A percentile compares a stretch with the other conserved stretches of the same genome.
Evolutionary conservation across 1,140 invertebrate species (phyloP).

Genomic region (Brachionus manjavacas): DNA sequence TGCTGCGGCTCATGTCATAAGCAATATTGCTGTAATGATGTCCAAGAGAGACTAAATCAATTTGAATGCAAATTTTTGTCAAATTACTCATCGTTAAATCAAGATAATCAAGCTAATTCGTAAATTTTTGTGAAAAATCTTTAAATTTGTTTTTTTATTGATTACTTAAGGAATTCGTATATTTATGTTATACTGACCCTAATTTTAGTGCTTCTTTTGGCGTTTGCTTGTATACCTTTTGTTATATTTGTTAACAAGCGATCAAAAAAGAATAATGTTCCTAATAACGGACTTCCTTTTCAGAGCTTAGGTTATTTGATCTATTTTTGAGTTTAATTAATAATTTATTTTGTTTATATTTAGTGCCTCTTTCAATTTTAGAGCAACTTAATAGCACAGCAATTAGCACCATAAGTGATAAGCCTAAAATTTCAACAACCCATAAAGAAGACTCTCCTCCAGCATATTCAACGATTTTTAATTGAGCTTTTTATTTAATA

Average conservation of each 20-base stretch:
- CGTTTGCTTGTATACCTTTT: conserved; percentile 29
- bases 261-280: not conserved
- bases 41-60: not conserved
- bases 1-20: not conserved
- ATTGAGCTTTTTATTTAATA: not conserved
- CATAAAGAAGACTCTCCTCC: conserved; percentile 15
- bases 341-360: not conserved
- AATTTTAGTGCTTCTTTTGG: conserved; percentile 24
- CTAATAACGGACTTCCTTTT: conserved; percentile 3
- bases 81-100: not conserved
- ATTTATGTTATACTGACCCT: conserved; percentile 16
- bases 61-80: conserved; percentile 10
- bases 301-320: conserved; percentile 8
- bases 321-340: not conserved
- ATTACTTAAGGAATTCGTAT: conserved; percentile 21
- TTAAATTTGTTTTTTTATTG: not conserved
- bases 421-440: not conserved
- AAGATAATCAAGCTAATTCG: conserved; percentile 19
- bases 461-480: conserved; percentile 33
- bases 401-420: not conserved
- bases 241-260: conserved; percentile 30
- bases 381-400: not conserved
- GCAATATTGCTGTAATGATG: not conserved
- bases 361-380: conserved; percentile 10
- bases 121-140: not conserved